Evolutionary conservation across 2,888 invertebrate species (phyloP).

Genomic region (Lutraria lutraria): DNA sequence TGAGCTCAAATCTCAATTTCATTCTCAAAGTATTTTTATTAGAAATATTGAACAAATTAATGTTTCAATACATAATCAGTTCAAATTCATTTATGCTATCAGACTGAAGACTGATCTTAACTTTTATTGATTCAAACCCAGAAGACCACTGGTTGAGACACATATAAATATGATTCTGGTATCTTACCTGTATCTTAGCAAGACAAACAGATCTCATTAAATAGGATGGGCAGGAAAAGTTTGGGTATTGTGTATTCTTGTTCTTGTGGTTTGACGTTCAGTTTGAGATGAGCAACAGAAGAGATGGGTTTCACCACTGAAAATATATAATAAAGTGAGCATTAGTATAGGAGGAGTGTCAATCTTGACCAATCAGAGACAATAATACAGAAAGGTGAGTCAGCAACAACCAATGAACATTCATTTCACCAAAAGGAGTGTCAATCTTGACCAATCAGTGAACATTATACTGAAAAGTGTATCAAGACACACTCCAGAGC

Average conservation of each 20-base stretch:
- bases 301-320: conserved; percentile 96
- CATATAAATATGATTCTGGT: background rate
- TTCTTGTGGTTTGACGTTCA: conserved; percentile 97
- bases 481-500: too few species aligned
- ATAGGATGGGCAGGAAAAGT: conserved; percentile 90
- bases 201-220: conserved; percentile 87
- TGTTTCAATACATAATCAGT: too few species aligned
- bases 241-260: conserved; percentile 95
- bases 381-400: background rate
- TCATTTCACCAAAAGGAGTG: background rate
- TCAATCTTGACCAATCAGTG: background rate
- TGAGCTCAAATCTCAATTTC: too few species aligned
- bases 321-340: conserved; percentile 15
- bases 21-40: too few species aligned
- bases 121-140: too few species aligned
- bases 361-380: too few species aligned
- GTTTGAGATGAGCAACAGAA: conserved; percentile 93
- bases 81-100: too few species aligned
- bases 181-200: conserved; percentile 85
- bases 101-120: too few species aligned
- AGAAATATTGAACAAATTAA: too few species aligned
- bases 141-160: too few species aligned
- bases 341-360: too few species aligned
- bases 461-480: background rate
- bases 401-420: background rate